Conservation (phyloP, 2,888 invertebrate species). For the Lypha dubia region DNA sequence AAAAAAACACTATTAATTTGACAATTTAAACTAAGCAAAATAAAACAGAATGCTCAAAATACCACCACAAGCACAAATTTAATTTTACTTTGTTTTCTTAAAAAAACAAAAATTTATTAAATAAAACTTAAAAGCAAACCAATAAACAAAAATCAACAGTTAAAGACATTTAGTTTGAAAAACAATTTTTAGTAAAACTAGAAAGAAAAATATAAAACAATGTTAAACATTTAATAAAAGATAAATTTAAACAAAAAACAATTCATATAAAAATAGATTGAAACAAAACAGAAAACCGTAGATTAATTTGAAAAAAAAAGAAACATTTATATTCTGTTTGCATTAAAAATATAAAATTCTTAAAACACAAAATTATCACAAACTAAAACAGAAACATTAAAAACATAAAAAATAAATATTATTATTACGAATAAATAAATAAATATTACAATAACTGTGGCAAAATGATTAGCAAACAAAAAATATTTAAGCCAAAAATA, state of each 20-base stretch:
- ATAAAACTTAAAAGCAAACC: conserved; percentile 33
- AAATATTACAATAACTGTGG: conserved; percentile 82
- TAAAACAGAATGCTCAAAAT: conserved; percentile 53
- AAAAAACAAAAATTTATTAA: conserved; percentile 36
- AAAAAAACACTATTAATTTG: conserved; percentile 23
- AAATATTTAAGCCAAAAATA: conserved; percentile 57
- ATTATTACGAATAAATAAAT: conserved; percentile 70
- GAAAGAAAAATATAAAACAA: conserved; percentile 13
- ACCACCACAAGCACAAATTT: conserved; percentile 52
- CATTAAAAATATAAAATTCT: conserved; percentile 56
- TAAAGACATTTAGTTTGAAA: conserved; percentile 9
- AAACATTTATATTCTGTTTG: conserved; percentile 46
- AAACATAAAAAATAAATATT: conserved; percentile 21
- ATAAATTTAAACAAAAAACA: conserved; percentile 15
- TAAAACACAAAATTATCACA: not conserved
- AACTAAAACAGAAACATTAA: too few species aligned
- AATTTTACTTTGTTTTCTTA: conserved; percentile 5
- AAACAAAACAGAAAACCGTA: conserved; percentile 28
- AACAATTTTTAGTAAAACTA: conserved; percentile 53
- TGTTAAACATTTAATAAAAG: conserved; percentile 24
- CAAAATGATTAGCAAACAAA: conserved; percentile 44
- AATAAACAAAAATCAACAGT: not conserved
- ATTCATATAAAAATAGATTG: conserved; percentile 45
- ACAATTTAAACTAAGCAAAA: conserved; percentile 42
- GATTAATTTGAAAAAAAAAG: conserved; percentile 39